A percentile compares a stretch with the other conserved stretches of the same genome.
Evolutionary conservation across 2,113 vertebrate species (phyloP).

Genomic region (Ochotona princeps): DNA sequence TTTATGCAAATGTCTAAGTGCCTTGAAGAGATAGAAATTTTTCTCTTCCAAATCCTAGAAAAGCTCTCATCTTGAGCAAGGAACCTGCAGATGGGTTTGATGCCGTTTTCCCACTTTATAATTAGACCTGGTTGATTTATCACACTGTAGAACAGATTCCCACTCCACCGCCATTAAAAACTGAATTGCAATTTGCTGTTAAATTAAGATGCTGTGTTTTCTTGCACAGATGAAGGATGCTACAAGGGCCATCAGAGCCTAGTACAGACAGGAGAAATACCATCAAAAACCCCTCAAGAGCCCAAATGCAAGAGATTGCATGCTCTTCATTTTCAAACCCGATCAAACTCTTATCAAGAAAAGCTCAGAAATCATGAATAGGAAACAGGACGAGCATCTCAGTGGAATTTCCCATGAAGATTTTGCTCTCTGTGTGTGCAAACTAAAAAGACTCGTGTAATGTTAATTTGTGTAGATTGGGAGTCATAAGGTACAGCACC

Average conservation of each 20-base stretch:
- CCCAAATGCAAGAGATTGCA: slow-evolving; percentile 53
- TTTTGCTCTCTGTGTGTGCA: slow-evolving; percentile 35
- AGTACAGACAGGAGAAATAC: slow-evolving; percentile 43
- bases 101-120: slow-evolving; percentile 51
- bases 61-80: not conserved
- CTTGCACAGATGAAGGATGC: slow-evolving; percentile 40
- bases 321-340: slow-evolving; percentile 59
- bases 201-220: slow-evolving; percentile 68
- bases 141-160: slow-evolving; percentile 43
- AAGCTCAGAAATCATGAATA: not conserved
- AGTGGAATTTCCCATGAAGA: slow-evolving; percentile 62
- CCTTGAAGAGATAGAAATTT: not conserved
- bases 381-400: slow-evolving; percentile 55
- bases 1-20: slow-evolving; percentile 28
- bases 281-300: slow-evolving; percentile 3
- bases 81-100: slow-evolving; percentile 45
- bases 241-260: not conserved
- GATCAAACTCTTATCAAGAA: slow-evolving; percentile 68
- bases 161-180: slow-evolving; percentile 62
- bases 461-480: slow-evolving; percentile 29
- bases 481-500: not conserved
- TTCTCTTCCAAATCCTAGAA: slow-evolving; percentile 56
- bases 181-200: slow-evolving; percentile 60
- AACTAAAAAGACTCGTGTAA: slow-evolving; percentile 56
- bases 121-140: slow-evolving; percentile 46